Evolutionary conservation across 53 echinoderm and acorn worm species (phyloP), one percentile per base, ranked within the genome.

Genomic region (Hippasteria phrygiana): DNA sequence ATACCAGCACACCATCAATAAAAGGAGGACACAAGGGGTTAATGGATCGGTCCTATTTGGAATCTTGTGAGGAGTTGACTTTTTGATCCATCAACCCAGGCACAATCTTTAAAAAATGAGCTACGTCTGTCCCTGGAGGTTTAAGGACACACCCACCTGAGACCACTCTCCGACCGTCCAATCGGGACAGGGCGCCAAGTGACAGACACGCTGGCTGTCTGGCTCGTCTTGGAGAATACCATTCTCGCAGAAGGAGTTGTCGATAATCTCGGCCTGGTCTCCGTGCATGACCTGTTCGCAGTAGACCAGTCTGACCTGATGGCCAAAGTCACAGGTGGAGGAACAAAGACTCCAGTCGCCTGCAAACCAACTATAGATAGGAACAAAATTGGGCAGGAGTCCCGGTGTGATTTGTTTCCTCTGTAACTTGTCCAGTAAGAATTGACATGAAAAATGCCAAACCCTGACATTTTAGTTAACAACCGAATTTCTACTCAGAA

Each of bases 291-390:
- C 65, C 86, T 91, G 91, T 64, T 93, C 88, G 43, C 95, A 95
- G 87, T 85, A 88, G 47, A 95, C 93, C 70, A 93, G 84, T 50
- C 95, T 74, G 78, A 85, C 91, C 89, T 93, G 90, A 10, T 88
- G 78, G n/a, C 93, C 95, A n/a, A 75, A 73, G 12, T 87, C 95
- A 89, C 97, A 97, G 6, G 93, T 34, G 42, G 72, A 75, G 12
- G 97, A 95, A 71, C 97, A 97, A 18, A 87, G 88, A 71, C 95
- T 97, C 97, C 97, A 97, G 28, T 97, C 95, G 47, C 97, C 96
- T 11, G 83, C 70, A 64, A 83, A 87, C 96, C 96, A 96, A 29
- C 96, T 96, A 39, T 8, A 80, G 74, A 43, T 1, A 62, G 54
- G 62, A 5, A 35, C 32, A 42, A 35, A 65, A 42, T 0, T 9